Evolutionary conservation across 2,797 vertebrate species (phyloP), one percentile per base, ranked within the genome.

Genomic region (Enteromius unitaeniatus): DNA sequence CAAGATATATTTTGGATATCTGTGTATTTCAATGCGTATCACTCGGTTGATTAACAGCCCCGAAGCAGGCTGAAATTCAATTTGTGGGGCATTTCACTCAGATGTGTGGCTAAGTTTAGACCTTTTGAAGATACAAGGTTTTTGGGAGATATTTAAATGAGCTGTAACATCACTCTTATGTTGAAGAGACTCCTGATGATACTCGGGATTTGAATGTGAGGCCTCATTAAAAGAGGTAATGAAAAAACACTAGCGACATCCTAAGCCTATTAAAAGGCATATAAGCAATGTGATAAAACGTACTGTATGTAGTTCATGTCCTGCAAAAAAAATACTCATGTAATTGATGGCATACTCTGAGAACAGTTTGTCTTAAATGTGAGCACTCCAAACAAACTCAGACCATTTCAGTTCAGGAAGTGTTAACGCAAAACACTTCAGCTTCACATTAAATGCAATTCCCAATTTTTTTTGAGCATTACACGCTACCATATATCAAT

Each of bases 1-100:
- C 86, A 84, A 88, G 75, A 84, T 73, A 83, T 60, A 86, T 82
- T 69, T 67, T 79, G 78, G 62, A 85, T 49, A 72, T 69, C 76
- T 21, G 69, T 72, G 64, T 60, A 64, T 64, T 55, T 85, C 72
- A 69, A 51, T 81, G 65, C 15, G 1, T 2, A 51, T 79, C 78
- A 69, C 14, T 84, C 69, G 6, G 68, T 72, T 72, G 64, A 78
- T 79, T 75, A 62, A 67, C 72, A 78, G 68, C 47, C 65, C 42
- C 23, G 64, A 31, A 37, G 72, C 53, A 42, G 45, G 74, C 26
- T 58, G 55, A 23, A 15, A 85, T 78, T 55, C 79, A 51, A 80
- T 70, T 42, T 55, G n/a, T 42, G 49, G 49, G 15, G 64, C 47
- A 79, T 51, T 79, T 80, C 65, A 80, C 42, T 70, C 15, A 55